Percentiles rank a stretch among this genome's conserved stretches.
phyloP scores from a whole-genome alignment of 2,797 vertebrate genomes.

The Onychomys leucogaster region DNA sequence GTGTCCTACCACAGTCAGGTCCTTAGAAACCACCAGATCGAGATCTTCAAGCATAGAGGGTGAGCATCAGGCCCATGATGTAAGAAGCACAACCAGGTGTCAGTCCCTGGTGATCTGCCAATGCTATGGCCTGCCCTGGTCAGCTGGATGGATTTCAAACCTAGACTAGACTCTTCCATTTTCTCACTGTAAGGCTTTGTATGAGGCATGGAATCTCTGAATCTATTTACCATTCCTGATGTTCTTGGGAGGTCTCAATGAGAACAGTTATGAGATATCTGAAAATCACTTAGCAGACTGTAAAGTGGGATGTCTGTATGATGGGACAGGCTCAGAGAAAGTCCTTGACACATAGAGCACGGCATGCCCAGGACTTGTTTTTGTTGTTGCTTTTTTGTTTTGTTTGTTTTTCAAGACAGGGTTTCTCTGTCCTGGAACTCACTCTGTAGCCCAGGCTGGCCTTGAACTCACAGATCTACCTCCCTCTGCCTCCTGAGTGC shows the following conservation, averaged over 20 bases:
- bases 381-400: not conserved
- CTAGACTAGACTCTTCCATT: not conserved
- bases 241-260: not conserved
- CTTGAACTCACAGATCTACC: not conserved
- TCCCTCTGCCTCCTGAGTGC: not conserved
- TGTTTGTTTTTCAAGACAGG: not conserved
- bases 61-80: not conserved
- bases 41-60: not conserved
- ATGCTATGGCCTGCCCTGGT: not conserved
- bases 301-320: not conserved
- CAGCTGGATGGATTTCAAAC: not conserved
- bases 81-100: not conserved
- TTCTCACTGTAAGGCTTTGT: not conserved
- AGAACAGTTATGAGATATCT: not conserved
- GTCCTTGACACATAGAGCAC: not conserved
- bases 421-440: not conserved
- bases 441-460: not conserved
- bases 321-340: not conserved
- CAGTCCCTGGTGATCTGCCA: not conserved
- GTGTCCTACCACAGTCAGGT: not conserved
- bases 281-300: not conserved
- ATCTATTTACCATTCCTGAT: not conserved
- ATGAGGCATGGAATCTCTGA: not conserved
- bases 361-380: not conserved
- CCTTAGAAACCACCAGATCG: not conserved